phyloP scores from a whole-genome alignment of 2,888 invertebrate species.

The Pollenia angustigena region DNA sequence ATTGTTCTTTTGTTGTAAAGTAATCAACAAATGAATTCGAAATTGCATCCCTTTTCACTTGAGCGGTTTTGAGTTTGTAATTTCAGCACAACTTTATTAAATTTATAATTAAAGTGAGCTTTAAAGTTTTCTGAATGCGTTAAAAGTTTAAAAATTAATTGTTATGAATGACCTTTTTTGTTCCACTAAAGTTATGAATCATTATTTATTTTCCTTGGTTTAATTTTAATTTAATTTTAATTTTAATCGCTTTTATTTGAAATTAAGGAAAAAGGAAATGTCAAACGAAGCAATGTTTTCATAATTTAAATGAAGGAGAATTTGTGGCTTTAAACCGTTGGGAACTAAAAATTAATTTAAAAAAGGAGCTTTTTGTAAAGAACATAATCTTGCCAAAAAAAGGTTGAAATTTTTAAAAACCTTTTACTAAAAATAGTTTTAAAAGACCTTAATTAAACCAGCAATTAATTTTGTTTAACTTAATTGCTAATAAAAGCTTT shows the following conservation, averaged over 20 bases:
- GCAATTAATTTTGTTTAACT: too few species aligned
- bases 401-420: too few species aligned
- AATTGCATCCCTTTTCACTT: slow-evolving; percentile 50
- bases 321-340: not conserved
- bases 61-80: slow-evolving; percentile 36
- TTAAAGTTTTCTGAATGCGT: slow-evolving; percentile 9
- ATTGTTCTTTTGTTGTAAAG: slow-evolving; percentile 59
- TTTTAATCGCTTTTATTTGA: slow-evolving; percentile 13
- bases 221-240: slow-evolving; percentile 22
- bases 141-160: slow-evolving; percentile 11
- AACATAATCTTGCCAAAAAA: too few species aligned
- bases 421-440: too few species aligned
- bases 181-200: not conserved
- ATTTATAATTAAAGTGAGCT: slow-evolving; percentile 34
- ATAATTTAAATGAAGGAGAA: not conserved
- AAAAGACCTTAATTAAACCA: too few species aligned
- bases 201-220: slow-evolving; percentile 2
- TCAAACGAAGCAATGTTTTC: not conserved
- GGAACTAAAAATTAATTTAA: not conserved
- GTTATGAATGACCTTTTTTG: not conserved
- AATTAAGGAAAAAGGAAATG: not conserved
- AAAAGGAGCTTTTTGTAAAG: not conserved
- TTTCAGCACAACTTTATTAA: slow-evolving; percentile 46
- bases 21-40: slow-evolving; percentile 54
- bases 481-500: too few species aligned